Conservation (phyloP, 2,888 invertebrate species). For the Hirtodrosophila alboralis region DNA sequence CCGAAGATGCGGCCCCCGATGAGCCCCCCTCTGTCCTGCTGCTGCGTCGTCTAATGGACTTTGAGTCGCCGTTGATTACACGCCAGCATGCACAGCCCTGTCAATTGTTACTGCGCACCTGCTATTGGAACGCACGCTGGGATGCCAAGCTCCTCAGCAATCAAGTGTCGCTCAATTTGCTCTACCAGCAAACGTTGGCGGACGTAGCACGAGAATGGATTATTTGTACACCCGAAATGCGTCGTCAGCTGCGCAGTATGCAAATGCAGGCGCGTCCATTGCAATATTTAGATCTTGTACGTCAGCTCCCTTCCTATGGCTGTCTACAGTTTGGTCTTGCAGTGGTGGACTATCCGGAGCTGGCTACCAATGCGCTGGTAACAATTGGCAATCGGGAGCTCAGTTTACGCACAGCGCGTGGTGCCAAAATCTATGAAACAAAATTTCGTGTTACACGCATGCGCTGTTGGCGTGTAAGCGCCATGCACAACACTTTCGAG, state of each 20-base stretch:
- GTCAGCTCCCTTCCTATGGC: constrained; percentile 94
- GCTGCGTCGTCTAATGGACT: constrained; percentile 95
- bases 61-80: constrained; percentile 98
- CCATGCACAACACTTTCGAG: constrained; percentile 86
- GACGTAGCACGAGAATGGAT: constrained; percentile 96
- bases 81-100: constrained; percentile 90
- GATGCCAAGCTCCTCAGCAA: constrained; percentile 93
- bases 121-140: constrained; percentile 95
- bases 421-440: constrained; percentile 90
- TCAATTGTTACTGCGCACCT: constrained; percentile 94
- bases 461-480: constrained; percentile 98
- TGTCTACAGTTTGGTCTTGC: constrained; percentile 91
- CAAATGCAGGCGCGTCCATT: constrained; percentile 91
- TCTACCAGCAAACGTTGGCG: constrained; percentile 94
- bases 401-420: constrained; percentile 87
- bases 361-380: constrained; percentile 88
- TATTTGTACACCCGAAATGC: constrained; percentile 88
- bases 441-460: constrained; percentile 97
- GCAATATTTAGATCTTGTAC: constrained; percentile 94
- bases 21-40: constrained; percentile 89
- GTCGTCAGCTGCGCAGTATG: constrained; percentile 88
- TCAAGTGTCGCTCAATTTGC: constrained; percentile 91
- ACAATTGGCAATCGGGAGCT: constrained; percentile 95
- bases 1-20: constrained; percentile 85
- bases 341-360: constrained; percentile 90